Evolutionary conservation across 2,888 invertebrate genomes (phyloP).

Genomic region (Notodonta ziczac): DNA sequence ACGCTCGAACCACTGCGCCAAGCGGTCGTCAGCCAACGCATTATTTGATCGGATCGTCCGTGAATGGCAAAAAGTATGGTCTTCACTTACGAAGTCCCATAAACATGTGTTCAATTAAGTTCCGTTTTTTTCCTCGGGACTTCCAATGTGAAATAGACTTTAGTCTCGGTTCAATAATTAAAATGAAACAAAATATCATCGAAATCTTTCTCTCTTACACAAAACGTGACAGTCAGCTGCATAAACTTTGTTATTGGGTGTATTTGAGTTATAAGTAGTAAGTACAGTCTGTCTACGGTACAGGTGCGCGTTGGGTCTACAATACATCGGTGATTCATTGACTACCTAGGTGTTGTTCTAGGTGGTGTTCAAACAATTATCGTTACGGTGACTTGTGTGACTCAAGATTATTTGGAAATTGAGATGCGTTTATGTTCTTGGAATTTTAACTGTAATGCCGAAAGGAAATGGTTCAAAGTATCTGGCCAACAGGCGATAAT

Average conservation of each 20-base stretch:
- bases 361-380: constrained; percentile 24
- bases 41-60: too few species aligned
- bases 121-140: too few species aligned
- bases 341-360: too few species aligned
- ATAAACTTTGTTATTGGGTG: neutral
- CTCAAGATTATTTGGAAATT: constrained; percentile 49
- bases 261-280: neutral
- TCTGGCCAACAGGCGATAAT: too few species aligned
- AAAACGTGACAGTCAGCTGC: constrained; percentile 1
- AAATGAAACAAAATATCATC: neutral
- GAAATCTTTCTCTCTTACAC: constrained; percentile 1
- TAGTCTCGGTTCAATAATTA: neutral
- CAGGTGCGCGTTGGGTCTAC: constrained; percentile 27
- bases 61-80: too few species aligned
- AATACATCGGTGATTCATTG: neutral
- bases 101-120: too few species aligned
- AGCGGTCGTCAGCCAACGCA: too few species aligned
- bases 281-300: constrained; percentile 7
- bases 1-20: too few species aligned
- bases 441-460: too few species aligned
- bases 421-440: constrained; percentile 8
- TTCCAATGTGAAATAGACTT: too few species aligned
- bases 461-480: too few species aligned
- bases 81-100: too few species aligned
- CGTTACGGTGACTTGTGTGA: constrained; percentile 32